Percentiles rank a stretch among this genome's conserved stretches.
phyloP scores from a whole-genome alignment of 2,888 invertebrate species.

The Tipula confusa region DNA sequence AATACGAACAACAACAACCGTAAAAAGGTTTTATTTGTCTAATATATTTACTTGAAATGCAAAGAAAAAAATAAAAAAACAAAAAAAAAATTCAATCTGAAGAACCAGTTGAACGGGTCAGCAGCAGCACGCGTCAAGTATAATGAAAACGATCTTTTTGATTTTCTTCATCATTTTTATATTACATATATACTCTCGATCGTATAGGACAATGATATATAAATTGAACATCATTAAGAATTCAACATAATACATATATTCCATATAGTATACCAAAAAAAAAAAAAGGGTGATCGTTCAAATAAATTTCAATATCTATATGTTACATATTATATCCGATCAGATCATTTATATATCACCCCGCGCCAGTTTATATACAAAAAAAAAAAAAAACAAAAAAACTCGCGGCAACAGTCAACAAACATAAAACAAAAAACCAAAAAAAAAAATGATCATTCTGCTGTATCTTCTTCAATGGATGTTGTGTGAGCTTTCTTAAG shows the following conservation, averaged over 20 bases:
- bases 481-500: neutral
- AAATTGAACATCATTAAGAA: neutral
- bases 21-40: neutral
- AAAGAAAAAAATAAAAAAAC: neutral
- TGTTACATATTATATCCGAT: neutral
- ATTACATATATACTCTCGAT: neutral
- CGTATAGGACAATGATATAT: neutral
- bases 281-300: neutral
- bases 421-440: neutral
- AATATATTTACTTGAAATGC: neutral
- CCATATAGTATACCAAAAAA: neutral
- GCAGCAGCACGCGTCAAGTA: slow-evolving; percentile 31
- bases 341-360: neutral
- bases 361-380: neutral
- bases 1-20: neutral
- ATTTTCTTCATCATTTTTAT: neutral
- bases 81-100: neutral
- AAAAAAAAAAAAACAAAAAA: neutral
- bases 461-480: slow-evolving; percentile 27
- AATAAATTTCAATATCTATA: neutral
- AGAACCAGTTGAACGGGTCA: slow-evolving; percentile 32
- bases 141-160: neutral
- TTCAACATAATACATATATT: neutral
- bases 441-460: neutral
- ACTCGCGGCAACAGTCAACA: neutral